Base-by-base conservation (phyloP, 1,140 invertebrate genomes). In the Rhopalosiphum maidis region DNA sequence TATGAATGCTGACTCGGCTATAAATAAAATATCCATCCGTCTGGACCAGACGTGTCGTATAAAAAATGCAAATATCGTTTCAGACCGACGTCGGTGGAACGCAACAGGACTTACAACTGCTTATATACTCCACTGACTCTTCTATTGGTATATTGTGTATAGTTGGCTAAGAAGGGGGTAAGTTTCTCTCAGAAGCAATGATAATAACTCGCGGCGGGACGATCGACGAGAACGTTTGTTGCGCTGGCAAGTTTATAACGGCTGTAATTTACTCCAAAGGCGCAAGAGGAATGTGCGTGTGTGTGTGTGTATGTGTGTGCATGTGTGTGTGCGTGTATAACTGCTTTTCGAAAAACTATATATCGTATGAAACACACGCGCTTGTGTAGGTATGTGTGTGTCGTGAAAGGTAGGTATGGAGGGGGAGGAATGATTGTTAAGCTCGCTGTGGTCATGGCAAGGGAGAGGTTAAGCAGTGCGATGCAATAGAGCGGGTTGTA, bases 151-250 rank as follows among this genome's bases (percentile, higher is more conserved):
- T 0, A 4, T 18, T 68, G 25, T 77, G 77, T 9, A 2, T n/a
- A 3, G 77, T 22, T 6, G 35, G 21, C 18, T 8, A 18, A 35
- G n/a, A 51, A 51, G n/a, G 77, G 9, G 3, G 0, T 9, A 4
- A 85, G 23, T 41, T 85, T 25, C 83, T 11, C 30, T n/a, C 90
- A 68, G 68, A 91, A 91, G 68, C 90, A 91, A 91, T 91, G 90
- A 91, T 91, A 91, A 91, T 91, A 91, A 91, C 68, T 91, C 90
- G 90, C 46, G 68, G 68, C 46, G 21, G 25, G 43, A 89, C 46
- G 41, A 83, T 91, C 90, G 90, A 91, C 68, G 68, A 83, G 90
- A 46, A 25, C 68, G 90, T 91, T 91, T 83, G 90, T 91, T 91
- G 35, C 18, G 43, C 30, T 46, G 87, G 87, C 87, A 54, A 89